Conservation (phyloP, 2,888 invertebrate genomes). For the Sclerodermus sp. region DNA sequence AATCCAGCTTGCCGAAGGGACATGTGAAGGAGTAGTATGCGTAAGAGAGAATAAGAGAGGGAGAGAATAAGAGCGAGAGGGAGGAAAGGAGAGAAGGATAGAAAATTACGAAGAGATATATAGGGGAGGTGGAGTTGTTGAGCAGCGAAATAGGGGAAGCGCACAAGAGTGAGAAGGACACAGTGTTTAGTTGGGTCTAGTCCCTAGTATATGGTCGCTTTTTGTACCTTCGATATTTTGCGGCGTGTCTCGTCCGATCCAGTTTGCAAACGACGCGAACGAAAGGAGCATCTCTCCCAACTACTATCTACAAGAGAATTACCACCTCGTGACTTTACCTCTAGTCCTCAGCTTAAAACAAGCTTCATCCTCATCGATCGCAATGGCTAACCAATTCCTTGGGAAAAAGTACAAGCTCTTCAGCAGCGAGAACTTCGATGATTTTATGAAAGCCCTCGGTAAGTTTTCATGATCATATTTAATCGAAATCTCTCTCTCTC, state of each 20-base stretch:
- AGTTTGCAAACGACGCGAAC: constrained; percentile 20
- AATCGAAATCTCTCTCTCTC: neutral
- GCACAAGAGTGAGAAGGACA: constrained; percentile 1
- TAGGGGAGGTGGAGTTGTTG: too few relatives aligned
- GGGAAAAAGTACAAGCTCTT: constrained; percentile 83
- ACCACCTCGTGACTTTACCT: constrained; percentile 4
- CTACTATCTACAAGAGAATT: neutral
- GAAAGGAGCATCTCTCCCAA: constrained; percentile 12
- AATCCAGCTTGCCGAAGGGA: neutral
- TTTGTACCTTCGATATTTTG: neutral
- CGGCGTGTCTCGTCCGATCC: constrained; percentile 4
- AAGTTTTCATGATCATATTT: constrained; percentile 58
- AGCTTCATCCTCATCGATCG: too few relatives aligned
- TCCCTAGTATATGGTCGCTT: neutral
- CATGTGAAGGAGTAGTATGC: neutral
- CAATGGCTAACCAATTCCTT: constrained; percentile 46
- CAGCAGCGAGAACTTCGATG: constrained; percentile 83
- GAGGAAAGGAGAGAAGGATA: neutral
- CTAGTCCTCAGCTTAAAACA: neutral
- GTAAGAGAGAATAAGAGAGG: neutral
- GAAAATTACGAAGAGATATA: too few relatives aligned
- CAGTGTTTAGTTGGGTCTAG: neutral
- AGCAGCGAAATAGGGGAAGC: neutral
- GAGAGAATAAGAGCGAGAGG: constrained; percentile 9
- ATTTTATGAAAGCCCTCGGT: constrained; percentile 87